These are phyloP conservation scores for Euschistus heros DNA, from an alignment of 1,140 invertebrate genomes.

Conservation along the genomic window DNA sequence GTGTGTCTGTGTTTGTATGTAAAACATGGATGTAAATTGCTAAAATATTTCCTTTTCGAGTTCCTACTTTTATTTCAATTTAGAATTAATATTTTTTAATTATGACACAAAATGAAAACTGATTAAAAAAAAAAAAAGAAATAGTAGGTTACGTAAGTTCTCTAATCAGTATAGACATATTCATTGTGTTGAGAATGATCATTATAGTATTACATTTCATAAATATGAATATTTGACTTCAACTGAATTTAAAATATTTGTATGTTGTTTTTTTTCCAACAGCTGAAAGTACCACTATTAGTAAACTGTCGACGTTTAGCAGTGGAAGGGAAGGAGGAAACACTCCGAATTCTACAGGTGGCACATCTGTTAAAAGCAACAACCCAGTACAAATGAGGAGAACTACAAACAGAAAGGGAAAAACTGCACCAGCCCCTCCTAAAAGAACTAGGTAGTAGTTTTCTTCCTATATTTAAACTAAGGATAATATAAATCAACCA, in stretches of 20 bases:
- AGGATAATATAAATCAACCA: neutral
- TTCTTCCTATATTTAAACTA: slow-evolving; percentile 3
- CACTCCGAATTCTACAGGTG: slow-evolving; percentile 26
- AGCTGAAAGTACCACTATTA: slow-evolving; percentile 25
- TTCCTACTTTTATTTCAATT: no score
- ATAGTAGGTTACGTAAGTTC: no score
- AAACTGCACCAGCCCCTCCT: slow-evolving; percentile 87
- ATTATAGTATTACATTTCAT: neutral
- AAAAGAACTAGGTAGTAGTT: slow-evolving; percentile 73
- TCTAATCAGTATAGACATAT: no score
- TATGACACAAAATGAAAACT: no score
- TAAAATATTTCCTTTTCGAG: no score
- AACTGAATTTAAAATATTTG: neutral
- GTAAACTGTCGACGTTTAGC: slow-evolving; percentile 53
- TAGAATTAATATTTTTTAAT: no score
- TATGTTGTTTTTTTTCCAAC: neutral
- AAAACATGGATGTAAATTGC: no score
- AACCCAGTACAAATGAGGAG: slow-evolving; percentile 69
- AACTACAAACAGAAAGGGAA: slow-evolving; percentile 71
- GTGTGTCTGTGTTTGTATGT: no score
- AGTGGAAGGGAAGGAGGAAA: slow-evolving; percentile 31
- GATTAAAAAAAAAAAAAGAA: no score
- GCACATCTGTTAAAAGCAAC: slow-evolving; percentile 40
- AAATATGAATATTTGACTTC: neutral
- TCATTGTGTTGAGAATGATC: neutral